Conservation (phyloP, 2,888 invertebrate species). For the Xanthia icteritia region DNA sequence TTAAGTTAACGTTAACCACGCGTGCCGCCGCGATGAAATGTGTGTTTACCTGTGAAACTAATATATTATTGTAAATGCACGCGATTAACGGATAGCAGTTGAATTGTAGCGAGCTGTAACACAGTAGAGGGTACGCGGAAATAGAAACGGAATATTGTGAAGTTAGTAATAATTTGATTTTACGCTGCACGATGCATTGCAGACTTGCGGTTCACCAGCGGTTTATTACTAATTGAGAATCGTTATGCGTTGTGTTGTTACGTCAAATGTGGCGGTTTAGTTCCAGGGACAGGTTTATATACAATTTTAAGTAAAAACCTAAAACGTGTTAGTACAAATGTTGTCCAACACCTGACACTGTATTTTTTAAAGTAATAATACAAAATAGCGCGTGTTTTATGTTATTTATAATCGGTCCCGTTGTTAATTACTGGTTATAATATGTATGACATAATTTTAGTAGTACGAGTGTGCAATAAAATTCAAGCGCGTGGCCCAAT, state of each 20-base stretch:
- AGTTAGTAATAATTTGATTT: slow-evolving; percentile 72
- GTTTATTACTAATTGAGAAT: slow-evolving; percentile 72
- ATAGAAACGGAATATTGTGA: slow-evolving; percentile 74
- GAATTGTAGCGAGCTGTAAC: slow-evolving; percentile 65
- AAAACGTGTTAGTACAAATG: slow-evolving; percentile 30
- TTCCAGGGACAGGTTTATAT: slow-evolving; percentile 22
- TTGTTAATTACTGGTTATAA: slow-evolving; percentile 80
- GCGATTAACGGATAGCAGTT: slow-evolving; percentile 65
- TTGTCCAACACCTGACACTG: slow-evolving; percentile 31
- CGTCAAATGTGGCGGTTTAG: slow-evolving; percentile 46
- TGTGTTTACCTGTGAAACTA: slow-evolving; percentile 72
- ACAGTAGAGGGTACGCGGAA: slow-evolving; percentile 62
- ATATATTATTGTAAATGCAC: slow-evolving; percentile 69
- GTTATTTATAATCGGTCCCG: slow-evolving; percentile 69
- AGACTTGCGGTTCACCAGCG: slow-evolving; percentile 70
- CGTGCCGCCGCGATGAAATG: slow-evolving; percentile 69
- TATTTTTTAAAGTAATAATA: slow-evolving; percentile 37
- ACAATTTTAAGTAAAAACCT: slow-evolving; percentile 35
- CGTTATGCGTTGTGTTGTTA: slow-evolving; percentile 59
- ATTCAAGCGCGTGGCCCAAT: slow-evolving; percentile 79
- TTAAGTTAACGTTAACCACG: slow-evolving; percentile 81
- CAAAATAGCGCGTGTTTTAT: slow-evolving; percentile 44
- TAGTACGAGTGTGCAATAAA: slow-evolving; percentile 83
- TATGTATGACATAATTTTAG: slow-evolving; percentile 80
- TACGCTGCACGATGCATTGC: slow-evolving; percentile 69